Base-by-base conservation (phyloP, 1,140 invertebrate species). In the Gryon sp. region DNA sequence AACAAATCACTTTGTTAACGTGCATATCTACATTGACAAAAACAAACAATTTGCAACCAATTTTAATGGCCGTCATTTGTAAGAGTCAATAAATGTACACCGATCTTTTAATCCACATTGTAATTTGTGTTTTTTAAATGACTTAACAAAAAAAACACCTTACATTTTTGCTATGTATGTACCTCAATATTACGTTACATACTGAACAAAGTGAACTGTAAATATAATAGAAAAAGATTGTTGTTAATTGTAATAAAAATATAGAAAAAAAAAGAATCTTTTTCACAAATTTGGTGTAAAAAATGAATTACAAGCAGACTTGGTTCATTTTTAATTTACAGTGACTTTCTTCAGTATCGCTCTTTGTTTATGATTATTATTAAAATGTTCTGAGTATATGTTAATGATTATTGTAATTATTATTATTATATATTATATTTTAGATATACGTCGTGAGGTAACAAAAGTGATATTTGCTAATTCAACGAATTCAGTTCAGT, bases 381-480 rank as follows among this genome's bases (percentile, higher is more conserved):
- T 26, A 1, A 32, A 34, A 34, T 30, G 9, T 55, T 48, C 41
- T 57, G 30, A 5, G 22, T 66, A 48, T 22, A 34, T 40, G 14
- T 16, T 16, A 3, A 7, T 28, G 26, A 38, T 38, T 38, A 38
- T 38, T 52, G 36, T 70, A 50, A 45, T 43, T 50, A 40, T 57
- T 41, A 66, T 53, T 41, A 65, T 52, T 65, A 32, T 41, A 52
- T 68, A 69, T 52, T 57, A 40, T 59, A 60, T 19, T 60, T 59
- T 70, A 60, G 38, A 34, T 53, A 18, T 60, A 45, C 18, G 30
- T 53, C 26, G 48, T 50, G 40, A 14, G 46, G 22, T 68, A 70
- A 60, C 26, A 53, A 52, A 70, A 70, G 66, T 70, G 55, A 70
- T 62, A 70, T n/a, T 70, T 60, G 66, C 30, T 53, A 62, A 62